Evolutionary conservation across 2,888 invertebrate genomes (phyloP).

Genomic region (Helleia helle): DNA sequence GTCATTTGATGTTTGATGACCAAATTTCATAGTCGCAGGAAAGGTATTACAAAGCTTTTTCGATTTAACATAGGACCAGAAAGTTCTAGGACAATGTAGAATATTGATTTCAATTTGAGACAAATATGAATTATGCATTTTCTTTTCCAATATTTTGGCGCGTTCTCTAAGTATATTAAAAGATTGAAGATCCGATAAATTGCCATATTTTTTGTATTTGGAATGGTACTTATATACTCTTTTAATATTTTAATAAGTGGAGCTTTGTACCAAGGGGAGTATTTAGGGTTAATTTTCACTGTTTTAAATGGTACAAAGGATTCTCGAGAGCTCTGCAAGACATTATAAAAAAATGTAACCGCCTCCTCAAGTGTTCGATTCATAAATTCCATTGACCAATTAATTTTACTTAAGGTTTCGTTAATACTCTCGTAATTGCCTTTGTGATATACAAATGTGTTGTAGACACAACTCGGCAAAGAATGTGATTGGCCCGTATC

Average conservation of each 20-base stretch:
- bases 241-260: constrained; percentile 10
- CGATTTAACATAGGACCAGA: background rate
- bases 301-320: no score
- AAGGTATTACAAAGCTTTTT: background rate
- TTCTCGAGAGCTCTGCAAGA: no score
- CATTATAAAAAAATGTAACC: no score
- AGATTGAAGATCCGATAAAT: constrained; percentile 4
- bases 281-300: background rate
- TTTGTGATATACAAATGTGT: no score
- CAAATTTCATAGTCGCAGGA: background rate
- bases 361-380: no score
- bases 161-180: constrained; percentile 3
- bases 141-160: background rate
- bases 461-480: no score
- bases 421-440: no score
- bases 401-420: no score
- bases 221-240: constrained; percentile 12
- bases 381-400: no score
- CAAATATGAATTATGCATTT: background rate
- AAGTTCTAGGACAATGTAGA: background rate
- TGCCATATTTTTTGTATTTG: constrained; percentile 13
- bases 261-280: constrained; percentile 10
- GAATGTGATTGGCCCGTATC: no score
- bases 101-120: background rate
- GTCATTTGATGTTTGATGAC: no score